Base-by-base conservation (phyloP, 1,140 invertebrate genomes). In the Homarus americanus region DNA sequence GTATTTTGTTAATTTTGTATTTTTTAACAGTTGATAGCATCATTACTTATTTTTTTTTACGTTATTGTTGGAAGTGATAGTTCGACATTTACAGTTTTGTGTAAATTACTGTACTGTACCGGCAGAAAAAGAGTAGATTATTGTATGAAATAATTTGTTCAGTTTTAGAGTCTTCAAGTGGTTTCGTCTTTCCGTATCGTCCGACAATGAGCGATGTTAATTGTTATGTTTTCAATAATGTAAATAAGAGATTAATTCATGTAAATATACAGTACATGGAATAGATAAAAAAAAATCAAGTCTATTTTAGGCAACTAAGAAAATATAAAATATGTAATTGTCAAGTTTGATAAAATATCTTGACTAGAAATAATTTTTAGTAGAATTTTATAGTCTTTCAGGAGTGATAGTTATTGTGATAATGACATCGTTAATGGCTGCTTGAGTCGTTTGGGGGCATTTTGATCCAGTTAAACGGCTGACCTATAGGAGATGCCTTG, bases 261-360 rank as follows among this genome's bases (percentile, higher is more conserved):
- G 63, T 69, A 69, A 28, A 69, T 69, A 69, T 69, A 12, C 32
- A 9, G 32, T 69, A 69, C 3, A 69, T 15, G 24, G 24, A 69
- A 28, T 28, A 69, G 63, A 69, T 69, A 32, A 10, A n/a, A n/a
- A n/a, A n/a, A n/a, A 28, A 69, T 32, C 28, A 69, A 69, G 28
- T 69, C 63, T 69, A 32, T 69, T 69, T 69, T 69, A 69, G 63
- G 63, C 63, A 69, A 32, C 5, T 28, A 69, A 69, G n/a, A 66
- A 69, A 69, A 28, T 10, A 32, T 69, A 69, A 28, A 58, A 20
- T 49, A 49, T 49, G 7, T 15, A 49, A 49, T 10, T 10, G 44
- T 49, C 44, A 49, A 63, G 63, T 1, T 49, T 69, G 63, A 69
- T 10, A 69, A n/a, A 69, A 28, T 69, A 32, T 12, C 32, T 69